Percentiles rank a stretch among this genome's conserved stretches.
phyloP scores from a whole-genome alignment of 2,888 invertebrate species.

The Mythimna ferrago region DNA sequence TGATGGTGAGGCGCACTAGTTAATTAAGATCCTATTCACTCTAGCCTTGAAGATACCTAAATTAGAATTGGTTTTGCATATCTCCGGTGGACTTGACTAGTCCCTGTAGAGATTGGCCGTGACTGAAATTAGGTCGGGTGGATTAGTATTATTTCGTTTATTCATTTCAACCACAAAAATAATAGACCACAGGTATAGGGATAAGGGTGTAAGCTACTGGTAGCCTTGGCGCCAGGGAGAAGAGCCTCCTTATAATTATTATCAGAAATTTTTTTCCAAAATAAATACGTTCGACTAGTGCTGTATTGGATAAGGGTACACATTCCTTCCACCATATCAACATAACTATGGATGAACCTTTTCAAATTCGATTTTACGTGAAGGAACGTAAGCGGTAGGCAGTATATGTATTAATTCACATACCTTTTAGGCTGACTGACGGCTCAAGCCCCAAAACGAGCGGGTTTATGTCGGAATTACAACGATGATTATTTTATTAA shows the following conservation, averaged over 20 bases:
- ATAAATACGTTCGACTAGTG: slow-evolving; percentile 6
- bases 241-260: not conserved
- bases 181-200: too few relatives aligned
- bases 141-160: too few relatives aligned
- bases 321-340: slow-evolving; percentile 21
- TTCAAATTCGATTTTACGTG: slow-evolving; percentile 57
- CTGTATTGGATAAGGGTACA: slow-evolving; percentile 16
- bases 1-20: too few relatives aligned
- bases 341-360: slow-evolving; percentile 49
- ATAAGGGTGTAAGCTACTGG: too few relatives aligned
- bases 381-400: slow-evolving; percentile 31
- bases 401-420: slow-evolving; percentile 61
- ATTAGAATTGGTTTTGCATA: too few relatives aligned
- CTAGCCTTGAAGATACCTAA: too few relatives aligned
- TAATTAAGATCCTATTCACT: too few relatives aligned
- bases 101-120: too few relatives aligned
- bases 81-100: too few relatives aligned
- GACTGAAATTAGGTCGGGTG: too few relatives aligned
- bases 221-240: too few relatives aligned
- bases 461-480: slow-evolving; percentile 37
- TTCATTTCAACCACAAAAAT: too few relatives aligned
- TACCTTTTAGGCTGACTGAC: slow-evolving; percentile 62
- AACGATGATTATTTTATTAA: slow-evolving; percentile 57
- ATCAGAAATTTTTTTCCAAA: slow-evolving; percentile 4
- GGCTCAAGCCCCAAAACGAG: slow-evolving; percentile 46